Conservation (phyloP, 1,140 invertebrate species). For the Drosophila baimaii region DNA sequence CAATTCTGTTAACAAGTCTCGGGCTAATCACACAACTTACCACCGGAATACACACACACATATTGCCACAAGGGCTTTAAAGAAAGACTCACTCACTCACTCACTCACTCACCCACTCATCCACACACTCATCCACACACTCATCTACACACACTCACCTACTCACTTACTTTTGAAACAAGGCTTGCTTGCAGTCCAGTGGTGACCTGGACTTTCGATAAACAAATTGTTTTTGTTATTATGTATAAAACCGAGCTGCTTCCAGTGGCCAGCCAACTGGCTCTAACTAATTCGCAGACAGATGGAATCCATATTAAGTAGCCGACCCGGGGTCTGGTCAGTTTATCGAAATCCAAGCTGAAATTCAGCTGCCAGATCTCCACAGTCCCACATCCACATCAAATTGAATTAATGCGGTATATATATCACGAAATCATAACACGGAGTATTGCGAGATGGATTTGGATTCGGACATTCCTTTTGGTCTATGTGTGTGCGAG, state of each 20-base stretch:
- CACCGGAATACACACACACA: background rate
- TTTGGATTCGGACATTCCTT: slow-evolving; percentile 27
- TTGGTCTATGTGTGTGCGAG: background rate
- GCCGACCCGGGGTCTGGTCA: slow-evolving; percentile 20
- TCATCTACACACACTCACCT: too few species aligned
- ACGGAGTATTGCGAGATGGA: slow-evolving; percentile 23
- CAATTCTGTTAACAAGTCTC: slow-evolving; percentile 18
- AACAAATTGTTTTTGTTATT: slow-evolving; percentile 41
- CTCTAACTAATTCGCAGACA: slow-evolving; percentile 42
- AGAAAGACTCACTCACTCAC: too few species aligned
- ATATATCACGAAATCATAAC: slow-evolving; percentile 75
- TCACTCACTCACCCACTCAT: too few species aligned
- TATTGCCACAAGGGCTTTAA: slow-evolving; percentile 7
- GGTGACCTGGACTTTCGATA: slow-evolving; percentile 22
- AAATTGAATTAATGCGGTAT: slow-evolving; percentile 78
- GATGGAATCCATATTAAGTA: slow-evolving; percentile 42
- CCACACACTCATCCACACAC: too few species aligned
- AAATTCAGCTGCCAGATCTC: slow-evolving; percentile 39
- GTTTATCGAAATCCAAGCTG: slow-evolving; percentile 62
- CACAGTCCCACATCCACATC: slow-evolving; percentile 44
- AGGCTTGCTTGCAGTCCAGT: slow-evolving; percentile 9
- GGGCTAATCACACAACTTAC: slow-evolving; percentile 15
- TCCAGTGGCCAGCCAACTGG: slow-evolving; percentile 13
- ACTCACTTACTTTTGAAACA: slow-evolving; percentile 3
- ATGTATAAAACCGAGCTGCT: slow-evolving; percentile 8